Base-by-base conservation (phyloP, 2,797 vertebrate species). In the Salarias fasciatus region DNA sequence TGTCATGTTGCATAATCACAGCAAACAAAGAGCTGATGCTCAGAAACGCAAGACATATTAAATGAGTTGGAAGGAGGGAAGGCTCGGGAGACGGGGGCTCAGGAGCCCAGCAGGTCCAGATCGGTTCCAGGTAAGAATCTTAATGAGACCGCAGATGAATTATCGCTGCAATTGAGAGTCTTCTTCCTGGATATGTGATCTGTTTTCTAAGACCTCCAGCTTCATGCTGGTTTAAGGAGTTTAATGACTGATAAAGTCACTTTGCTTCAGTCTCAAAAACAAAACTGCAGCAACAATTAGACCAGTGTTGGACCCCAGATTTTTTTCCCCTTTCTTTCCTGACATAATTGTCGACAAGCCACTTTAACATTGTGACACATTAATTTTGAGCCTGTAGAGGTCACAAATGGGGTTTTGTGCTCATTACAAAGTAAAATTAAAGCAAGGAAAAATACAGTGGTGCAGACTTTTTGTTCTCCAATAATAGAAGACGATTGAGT, bases 21-120 rank as follows among this genome's bases (percentile, higher is more conserved):
- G 72, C 57, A 69, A 75, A 74, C 68, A 74, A 55, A 66, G 18
- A 45, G 31, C 30, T 9, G 42, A 53, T 31, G 53, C 53, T 53
- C 38, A 35, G 42, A 66, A 30, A 57, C 52, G 52, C 40, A 51
- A 51, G 59, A 51, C 11, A 10, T 41, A n/a, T 44, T 28, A 40
- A 64, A 59, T 51, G 9, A 40, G 58, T 40, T 40, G 29, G n/a
- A 60, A 35, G 43, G 31, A 50, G 3, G 29, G 2, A 29, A 43
- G 45, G 45, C 45, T 63, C 38, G 6, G 13, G 62, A 55, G 40
- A 49, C 33, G 8, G 24, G 14, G 12, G 11, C 65, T 53, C 54
- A 1, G 44, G 44, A 74, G 59, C 46, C 4, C 0, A 4, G 49
- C 33, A 8, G 18, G 31, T 35, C 35, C 18, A 35, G 15, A 37